Percentiles rank a stretch among this genome's conserved stretches.
Evolutionary conservation across 2,797 vertebrate species (phyloP).

Genomic region (Acropternis orthonyx): DNA sequence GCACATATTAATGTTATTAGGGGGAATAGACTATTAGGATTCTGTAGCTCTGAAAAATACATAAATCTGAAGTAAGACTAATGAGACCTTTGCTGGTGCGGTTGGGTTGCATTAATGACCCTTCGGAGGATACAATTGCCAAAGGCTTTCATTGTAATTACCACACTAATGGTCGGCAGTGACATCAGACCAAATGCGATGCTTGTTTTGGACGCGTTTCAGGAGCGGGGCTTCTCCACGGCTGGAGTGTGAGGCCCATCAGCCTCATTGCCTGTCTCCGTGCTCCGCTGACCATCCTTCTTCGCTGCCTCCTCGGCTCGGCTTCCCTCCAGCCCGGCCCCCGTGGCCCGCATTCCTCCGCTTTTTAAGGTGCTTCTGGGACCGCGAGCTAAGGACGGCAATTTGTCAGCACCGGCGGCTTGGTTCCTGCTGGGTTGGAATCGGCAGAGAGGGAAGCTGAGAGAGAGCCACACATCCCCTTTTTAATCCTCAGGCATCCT

Average conservation of each 20-base stretch:
- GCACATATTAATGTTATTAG: conserved; percentile 49
- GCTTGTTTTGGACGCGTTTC: conserved; percentile 75
- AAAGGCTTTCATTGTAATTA: conserved; percentile 80
- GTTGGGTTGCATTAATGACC: conserved; percentile 78
- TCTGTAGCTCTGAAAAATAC: conserved; percentile 77
- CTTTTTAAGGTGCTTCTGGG: conserved; percentile 41
- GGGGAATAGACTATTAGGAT: conserved; percentile 61
- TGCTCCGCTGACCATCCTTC: not conserved
- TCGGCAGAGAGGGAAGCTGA: not conserved
- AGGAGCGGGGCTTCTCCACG: conserved; percentile 29
- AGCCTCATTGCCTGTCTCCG: not conserved
- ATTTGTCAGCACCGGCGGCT: conserved; percentile 53
- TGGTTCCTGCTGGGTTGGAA: not conserved
- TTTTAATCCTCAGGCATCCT: conserved; percentile 35
- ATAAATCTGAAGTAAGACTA: conserved; percentile 78
- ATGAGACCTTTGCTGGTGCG: conserved; percentile 77
- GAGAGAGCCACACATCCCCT: not conserved
- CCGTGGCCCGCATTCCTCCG: not conserved
- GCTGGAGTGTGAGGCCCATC: not conserved
- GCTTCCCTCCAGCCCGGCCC: conserved; percentile 30
- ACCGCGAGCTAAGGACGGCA: not conserved
- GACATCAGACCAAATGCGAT: conserved; percentile 69
- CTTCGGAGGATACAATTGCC: conserved; percentile 74
- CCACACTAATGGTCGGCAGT: conserved; percentile 75
- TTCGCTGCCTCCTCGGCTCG: conserved; percentile 2